Evolutionary conservation across 2,113 vertebrate species (phyloP).

Genomic region (Parus major): DNA sequence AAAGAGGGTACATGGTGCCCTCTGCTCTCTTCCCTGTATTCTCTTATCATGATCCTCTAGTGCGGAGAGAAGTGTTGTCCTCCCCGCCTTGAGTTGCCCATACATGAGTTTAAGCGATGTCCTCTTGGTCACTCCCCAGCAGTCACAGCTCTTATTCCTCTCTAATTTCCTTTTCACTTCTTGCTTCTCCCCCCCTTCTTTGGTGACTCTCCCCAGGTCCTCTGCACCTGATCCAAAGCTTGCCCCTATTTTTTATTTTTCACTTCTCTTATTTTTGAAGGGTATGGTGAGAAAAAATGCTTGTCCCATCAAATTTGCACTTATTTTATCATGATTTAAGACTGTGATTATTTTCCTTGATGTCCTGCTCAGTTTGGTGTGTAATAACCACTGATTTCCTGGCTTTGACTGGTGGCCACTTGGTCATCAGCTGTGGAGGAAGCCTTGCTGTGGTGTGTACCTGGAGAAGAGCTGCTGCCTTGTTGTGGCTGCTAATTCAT

Average conservation of each 20-base stretch:
- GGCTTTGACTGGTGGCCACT: background rate
- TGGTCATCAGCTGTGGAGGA: background rate
- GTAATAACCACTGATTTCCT: background rate
- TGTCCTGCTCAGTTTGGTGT: background rate
- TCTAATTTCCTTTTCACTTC: background rate
- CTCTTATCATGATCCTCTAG: background rate
- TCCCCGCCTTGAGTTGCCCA: background rate
- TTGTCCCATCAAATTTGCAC: background rate
- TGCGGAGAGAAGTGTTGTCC: background rate
- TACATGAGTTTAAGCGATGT: background rate
- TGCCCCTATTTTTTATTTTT: background rate
- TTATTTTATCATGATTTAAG: background rate
- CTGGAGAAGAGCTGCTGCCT: background rate
- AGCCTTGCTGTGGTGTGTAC: background rate
- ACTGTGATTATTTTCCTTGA: background rate
- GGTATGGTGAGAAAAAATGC: background rate
- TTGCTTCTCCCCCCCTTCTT: background rate
- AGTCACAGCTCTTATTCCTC: background rate
- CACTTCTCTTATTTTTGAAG: background rate
- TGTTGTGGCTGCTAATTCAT: background rate
- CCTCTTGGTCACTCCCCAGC: rapidly evolving
- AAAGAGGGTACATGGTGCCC: background rate
- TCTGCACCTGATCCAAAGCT: background rate
- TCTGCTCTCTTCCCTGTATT: background rate
- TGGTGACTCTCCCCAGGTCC: background rate